Conservation (phyloP, 2,888 invertebrate genomes). For the Alviniconcha strummeri region DNA sequence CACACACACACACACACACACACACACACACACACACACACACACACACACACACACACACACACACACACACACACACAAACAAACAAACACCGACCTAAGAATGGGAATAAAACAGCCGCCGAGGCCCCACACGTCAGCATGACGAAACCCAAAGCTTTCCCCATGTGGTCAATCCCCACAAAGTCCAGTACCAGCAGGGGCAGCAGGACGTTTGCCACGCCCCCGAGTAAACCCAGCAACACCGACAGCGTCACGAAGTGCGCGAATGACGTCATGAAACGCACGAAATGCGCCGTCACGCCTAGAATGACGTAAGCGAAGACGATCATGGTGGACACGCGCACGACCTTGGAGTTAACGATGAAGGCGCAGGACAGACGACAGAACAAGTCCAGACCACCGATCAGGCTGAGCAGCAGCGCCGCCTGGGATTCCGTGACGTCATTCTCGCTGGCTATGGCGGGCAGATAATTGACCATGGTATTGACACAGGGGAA, state of each 20-base stretch:
- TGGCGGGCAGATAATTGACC: slow-evolving; percentile 25
- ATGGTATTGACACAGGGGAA: slow-evolving; percentile 2
- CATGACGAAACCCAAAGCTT: no score
- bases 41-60: background rate
- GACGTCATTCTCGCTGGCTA: slow-evolving; percentile 25
- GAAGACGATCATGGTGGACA: slow-evolving; percentile 21
- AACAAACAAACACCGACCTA: background rate
- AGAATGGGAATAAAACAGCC: background rate
- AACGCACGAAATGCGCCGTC: slow-evolving; percentile 28
- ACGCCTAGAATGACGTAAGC: slow-evolving; percentile 15
- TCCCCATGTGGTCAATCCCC: no score
- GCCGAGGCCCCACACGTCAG: no score
- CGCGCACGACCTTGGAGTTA: background rate
- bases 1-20: background rate
- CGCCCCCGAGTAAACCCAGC: slow-evolving; percentile 30
- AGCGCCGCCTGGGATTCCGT: slow-evolving; percentile 8
- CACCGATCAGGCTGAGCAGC: slow-evolving; percentile 17
- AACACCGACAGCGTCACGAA: slow-evolving; percentile 26
- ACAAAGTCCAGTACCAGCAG: no score
- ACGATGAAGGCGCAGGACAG: slow-evolving; percentile 14
- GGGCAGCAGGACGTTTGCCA: no score
- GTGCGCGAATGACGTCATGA: slow-evolving; percentile 33
- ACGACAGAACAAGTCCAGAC: slow-evolving; percentile 19
- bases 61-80: slow-evolving; percentile 10
- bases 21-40: slow-evolving; percentile 8